These are phyloP conservation scores for Drosophila differens DNA, from an alignment of 2,888 invertebrate genomes.

Conservation along the genomic window DNA sequence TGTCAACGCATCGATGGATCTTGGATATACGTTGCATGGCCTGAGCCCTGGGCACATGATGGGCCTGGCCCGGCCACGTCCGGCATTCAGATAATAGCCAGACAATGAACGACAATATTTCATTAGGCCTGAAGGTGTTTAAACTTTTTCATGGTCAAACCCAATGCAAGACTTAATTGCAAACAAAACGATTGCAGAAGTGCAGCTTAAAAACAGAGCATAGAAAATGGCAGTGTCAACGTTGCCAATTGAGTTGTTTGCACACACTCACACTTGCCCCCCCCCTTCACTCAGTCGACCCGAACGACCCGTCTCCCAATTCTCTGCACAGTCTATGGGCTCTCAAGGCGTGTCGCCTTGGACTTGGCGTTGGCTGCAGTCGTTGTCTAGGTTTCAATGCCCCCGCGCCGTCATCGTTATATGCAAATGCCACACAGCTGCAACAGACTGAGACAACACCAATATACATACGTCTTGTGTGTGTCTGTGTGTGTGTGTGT, in stretches of 20 bases:
- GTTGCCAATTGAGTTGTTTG: conserved; percentile 72
- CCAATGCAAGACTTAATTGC: conserved; percentile 46
- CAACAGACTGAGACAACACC: conserved; percentile 63
- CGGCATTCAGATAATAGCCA: conserved; percentile 67
- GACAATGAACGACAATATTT: conserved; percentile 38
- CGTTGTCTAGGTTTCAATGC: conserved; percentile 76
- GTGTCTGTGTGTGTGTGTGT: conserved; percentile 21
- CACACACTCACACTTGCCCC: background rate
- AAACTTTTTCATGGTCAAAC: conserved; percentile 76
- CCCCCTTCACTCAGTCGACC: background rate
- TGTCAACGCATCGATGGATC: conserved; percentile 53
- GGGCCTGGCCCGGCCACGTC: conserved; percentile 47
- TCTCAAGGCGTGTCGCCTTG: conserved; percentile 60
- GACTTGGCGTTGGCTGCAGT: conserved; percentile 61
- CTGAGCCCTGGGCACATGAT: conserved; percentile 2
- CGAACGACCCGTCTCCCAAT: conserved; percentile 9
- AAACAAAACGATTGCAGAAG: conserved; percentile 33
- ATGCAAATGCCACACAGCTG: conserved; percentile 74
- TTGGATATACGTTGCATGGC: conserved; percentile 17
- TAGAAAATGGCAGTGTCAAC: conserved; percentile 71
- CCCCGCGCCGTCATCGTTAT: conserved; percentile 48
- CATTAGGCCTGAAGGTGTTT: conserved; percentile 65
- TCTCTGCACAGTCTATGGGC: conserved; percentile 2
- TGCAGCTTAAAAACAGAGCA: conserved; percentile 41
- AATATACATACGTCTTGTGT: conserved; percentile 17